Percentiles rank a stretch among this genome's conserved stretches.
Conservation (phyloP, 2,888 invertebrate genomes). For the Drosophila mercatorum region DNA sequence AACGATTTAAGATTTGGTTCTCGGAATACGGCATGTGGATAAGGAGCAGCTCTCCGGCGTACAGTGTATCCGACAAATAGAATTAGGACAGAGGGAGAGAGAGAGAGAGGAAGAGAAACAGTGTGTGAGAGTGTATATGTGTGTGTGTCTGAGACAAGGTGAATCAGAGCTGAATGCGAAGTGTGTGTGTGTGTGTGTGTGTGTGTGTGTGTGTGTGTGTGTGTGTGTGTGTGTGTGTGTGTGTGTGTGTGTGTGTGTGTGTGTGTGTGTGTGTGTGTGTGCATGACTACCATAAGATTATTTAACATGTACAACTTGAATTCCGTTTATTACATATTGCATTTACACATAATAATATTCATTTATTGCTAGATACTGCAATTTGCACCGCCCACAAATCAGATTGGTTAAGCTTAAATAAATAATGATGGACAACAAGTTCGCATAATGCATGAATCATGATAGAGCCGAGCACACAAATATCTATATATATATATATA, state of each 20-base stretch:
- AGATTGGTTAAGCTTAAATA: conserved; percentile 27
- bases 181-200: not conserved
- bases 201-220: not conserved
- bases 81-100: not conserved
- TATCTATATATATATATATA: no score
- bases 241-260: not conserved
- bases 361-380: conserved; percentile 28
- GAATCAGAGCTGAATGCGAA: not conserved
- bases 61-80: not conserved
- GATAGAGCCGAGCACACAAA: not conserved
- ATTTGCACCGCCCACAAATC: conserved; percentile 34
- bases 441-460: conserved; percentile 21
- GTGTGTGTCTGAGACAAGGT: not conserved
- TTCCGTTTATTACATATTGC: conserved; percentile 43
- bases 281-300: conserved; percentile 14
- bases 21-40: conserved; percentile 29
- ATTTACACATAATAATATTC: conserved; percentile 49
- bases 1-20: conserved; percentile 44
- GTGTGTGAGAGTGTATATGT: not conserved
- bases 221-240: not conserved
- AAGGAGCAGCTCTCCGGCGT: conserved; percentile 18
- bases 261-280: not conserved
- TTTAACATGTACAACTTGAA: conserved; percentile 41
- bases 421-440: conserved; percentile 26
- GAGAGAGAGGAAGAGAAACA: not conserved